Evolutionary conservation across 2,888 invertebrate species (phyloP), one percentile per base, ranked within the genome.

Genomic region (Ophraella communa): DNA sequence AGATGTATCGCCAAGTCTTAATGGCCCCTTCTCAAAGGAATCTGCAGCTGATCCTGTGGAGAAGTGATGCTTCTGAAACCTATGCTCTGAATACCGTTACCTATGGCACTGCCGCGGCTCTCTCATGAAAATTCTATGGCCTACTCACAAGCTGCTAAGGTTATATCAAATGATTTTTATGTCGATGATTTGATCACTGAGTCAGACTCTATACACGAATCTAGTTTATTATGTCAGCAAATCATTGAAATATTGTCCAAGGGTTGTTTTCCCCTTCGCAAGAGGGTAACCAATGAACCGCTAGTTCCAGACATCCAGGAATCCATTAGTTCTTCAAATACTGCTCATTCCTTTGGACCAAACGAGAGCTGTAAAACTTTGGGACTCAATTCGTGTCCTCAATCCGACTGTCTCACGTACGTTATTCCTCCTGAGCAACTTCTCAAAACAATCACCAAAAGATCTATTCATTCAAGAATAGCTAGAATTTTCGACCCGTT

Each of bases 161-260:
- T 11, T 8, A 51, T 62, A 55, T 62, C 55, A 42, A 62, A 61
- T 47, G 55, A 53, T 53, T 57, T 55, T 58, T 63, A 33, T 33
- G 33, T 33, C 11, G 33, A 33, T 33, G 33, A 33, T 33, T 33
- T 33, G 33, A 33, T 10, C 11, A 33, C 10, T 11, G 33, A 3
- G 33, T 33, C 33, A 11, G 33, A 33, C 33, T 33, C 33, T 33
- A 33, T 33, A 33, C 11, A 10, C 5, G 33, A 33, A 33, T 11
- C 11, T 10, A 33, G 3, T 24, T 24, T 24, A 24, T 5, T 24
- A 24, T 24, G 24, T 24, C 24, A 24, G 24, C 4, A 24, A 8
- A 33, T 33, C 11, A 33, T 33, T 8, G 33, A 33, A 33, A 33
- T 33, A 33, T 33, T 33, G 33, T 33, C 33, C 33, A 33, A 4